Evolutionary conservation across 2,797 vertebrate genomes (phyloP), one percentile per base, ranked within the genome.

Genomic region (Mareca penelope): DNA sequence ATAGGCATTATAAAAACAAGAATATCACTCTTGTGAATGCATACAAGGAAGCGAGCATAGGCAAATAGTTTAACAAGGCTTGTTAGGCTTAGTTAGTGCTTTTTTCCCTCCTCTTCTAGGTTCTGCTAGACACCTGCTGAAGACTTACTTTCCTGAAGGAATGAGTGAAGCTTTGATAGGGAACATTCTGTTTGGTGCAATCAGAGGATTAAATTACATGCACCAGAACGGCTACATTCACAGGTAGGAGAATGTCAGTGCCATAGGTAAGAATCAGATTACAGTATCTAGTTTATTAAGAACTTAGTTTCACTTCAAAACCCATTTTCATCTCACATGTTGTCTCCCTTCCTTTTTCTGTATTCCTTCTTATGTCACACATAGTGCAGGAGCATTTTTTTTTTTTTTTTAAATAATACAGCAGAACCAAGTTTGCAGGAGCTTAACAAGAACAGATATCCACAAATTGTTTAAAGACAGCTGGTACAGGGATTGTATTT

Each of bases 121-220:
- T 95, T 99, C 99, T 53, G 99, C 99, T 90, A 98, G 99, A 91
- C 97, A 98, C 22, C 98, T 99, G 72, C 97, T 99, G 91, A 98
- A 97, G 96, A 98, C 98, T 12, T 98, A 98, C 93, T 99, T 99
- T 97, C 99, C 99, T 35, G 99, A 99, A 93, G 99, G 99, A 87
- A 99, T 99, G 99, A 99, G 98, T 94, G 99, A 99, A 97, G 98
- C 98, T 90, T 97, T 99, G 94, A 99, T 99, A 87, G 98, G 99
- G 33, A 99, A 99, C 91, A 98, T 99, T 95, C 98, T 99, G 46
- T 98, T 99, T 68, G 99, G 99, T 40, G 98, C 98, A 59, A 98
- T 99, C 84, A 98, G 98, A 97, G 99, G 98, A 7, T 96, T 99
- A 97, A 98, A 98, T 88, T 99, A 99, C 96, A 98, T 99, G 93